Base-by-base conservation (phyloP, 2,888 invertebrate species). In the Torymus aiolomorphi region DNA sequence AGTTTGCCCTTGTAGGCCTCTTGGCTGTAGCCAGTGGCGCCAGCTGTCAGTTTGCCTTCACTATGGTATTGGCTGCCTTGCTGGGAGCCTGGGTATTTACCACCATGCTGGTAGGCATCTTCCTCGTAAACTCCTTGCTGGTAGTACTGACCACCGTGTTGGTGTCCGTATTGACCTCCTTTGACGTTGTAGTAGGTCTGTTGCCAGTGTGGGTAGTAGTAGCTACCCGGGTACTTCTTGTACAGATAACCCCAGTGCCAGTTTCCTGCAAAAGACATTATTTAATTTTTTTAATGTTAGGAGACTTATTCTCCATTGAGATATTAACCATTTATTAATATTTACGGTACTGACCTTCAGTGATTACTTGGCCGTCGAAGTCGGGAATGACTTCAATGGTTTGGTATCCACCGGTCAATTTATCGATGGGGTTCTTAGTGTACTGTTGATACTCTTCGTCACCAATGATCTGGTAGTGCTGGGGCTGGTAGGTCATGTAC, bases 371-470 rank as follows among this genome's bases (percentile, higher is more conserved):
- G 20, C 54, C 52, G 13, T 85, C 77, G 72, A 80, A 84, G 2
- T 87, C 84, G 12, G 88, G 87, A 54, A 88, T 80, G n/a, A 88
- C 88, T 56, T 89, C 88, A 4, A 87, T 81, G 67, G 82, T 83
- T 57, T 85, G 85, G 76, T 86, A 81, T 52, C 82, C 80, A 65
- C 85, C 85, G 0, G 69, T 77, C 2, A 72, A 49, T 14, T 84
- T 77, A 65, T 80, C 83, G 10, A 79, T 20, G n/a, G 82, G 82
- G 3, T 84, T 82, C 49, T 75, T 80, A 5, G 74, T 65, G 71
- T 76, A 84, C 56, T 86, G 84, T 2, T 78, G 66, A 83, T 89
- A 89, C 31, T 89, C 86, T 2, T 86, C 84, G 12, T 78, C 71
- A 12, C 59, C 81, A 57, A 88, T 85, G 57, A 88, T 80, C 63